A percentile compares a stretch with the other conserved stretches of the same genome.
These are phyloP conservation scores for Drosophila recens DNA, from an alignment of 2,888 invertebrate genomes.

Conservation along the genomic window DNA sequence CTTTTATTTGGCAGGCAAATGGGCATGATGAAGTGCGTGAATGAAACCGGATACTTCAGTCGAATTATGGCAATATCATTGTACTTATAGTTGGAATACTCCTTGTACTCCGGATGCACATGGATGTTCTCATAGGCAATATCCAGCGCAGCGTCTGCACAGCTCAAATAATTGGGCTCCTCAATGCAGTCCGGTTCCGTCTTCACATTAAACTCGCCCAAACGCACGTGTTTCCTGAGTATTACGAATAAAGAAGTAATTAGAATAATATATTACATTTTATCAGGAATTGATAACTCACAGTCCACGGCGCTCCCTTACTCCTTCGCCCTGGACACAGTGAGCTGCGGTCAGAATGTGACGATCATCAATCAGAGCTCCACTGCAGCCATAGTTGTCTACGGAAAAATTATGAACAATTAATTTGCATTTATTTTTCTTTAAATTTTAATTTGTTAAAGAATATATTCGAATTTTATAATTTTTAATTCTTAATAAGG, in stretches of 20 bases:
- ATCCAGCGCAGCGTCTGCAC: conserved; percentile 89
- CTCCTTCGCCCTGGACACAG: conserved; percentile 87
- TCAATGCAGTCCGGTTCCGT: conserved; percentile 88
- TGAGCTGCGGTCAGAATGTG: conserved; percentile 89
- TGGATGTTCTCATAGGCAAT: conserved; percentile 88
- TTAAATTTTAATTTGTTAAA: too few relatives aligned
- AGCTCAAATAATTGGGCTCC: conserved; percentile 85
- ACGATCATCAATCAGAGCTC: conserved; percentile 87
- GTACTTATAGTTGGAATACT: conserved; percentile 86
- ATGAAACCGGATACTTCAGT: conserved; percentile 78
- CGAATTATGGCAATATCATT: conserved; percentile 87
- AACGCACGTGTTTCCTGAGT: conserved; percentile 86
- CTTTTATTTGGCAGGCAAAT: conserved; percentile 86
- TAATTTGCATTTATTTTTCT: not conserved
- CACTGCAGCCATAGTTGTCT: conserved; percentile 88
- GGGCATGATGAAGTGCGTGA: conserved; percentile 87
- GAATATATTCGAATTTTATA: too few relatives aligned
- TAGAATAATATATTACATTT: not conserved
- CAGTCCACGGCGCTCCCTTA: conserved; percentile 86
- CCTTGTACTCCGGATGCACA: conserved; percentile 88
- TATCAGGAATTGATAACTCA: conserved; percentile 84
- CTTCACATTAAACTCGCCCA: conserved; percentile 89
- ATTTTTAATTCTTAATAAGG: too few relatives aligned
- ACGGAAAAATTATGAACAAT: not conserved
- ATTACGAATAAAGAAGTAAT: not conserved